Evolutionary conservation across 1,140 invertebrate species (phyloP).

Genomic region (Sminthurides bifidus): DNA sequence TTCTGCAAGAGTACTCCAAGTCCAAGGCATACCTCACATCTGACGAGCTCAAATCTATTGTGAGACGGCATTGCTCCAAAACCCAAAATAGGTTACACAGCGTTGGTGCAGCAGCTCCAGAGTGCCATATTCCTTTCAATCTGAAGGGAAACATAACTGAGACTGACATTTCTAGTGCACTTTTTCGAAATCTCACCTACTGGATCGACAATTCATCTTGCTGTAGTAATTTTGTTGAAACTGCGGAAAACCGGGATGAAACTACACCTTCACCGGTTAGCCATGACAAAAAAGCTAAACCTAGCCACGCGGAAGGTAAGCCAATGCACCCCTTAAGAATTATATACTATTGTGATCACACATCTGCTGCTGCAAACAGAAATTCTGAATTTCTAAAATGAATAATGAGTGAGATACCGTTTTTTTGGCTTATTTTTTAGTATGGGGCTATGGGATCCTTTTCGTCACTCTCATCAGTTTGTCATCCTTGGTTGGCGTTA

Average conservation of each 20-base stretch:
- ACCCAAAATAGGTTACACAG: no score
- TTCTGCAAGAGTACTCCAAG: constrained; percentile 3
- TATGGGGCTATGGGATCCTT: constrained; percentile 49
- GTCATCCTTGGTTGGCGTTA: constrained; percentile 48
- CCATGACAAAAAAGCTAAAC: background rate
- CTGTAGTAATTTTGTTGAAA: background rate
- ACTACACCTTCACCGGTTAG: no score
- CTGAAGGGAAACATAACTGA: background rate
- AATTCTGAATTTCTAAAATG: background rate
- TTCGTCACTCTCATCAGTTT: constrained; percentile 52
- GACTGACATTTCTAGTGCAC: background rate
- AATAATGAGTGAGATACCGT: background rate
- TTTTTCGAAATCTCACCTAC: constrained; percentile 13
- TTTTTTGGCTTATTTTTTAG: constrained; percentile 35
- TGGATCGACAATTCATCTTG: constrained; percentile 16
- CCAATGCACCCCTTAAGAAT: background rate
- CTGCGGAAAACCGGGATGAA: no score
- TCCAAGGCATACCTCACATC: background rate
- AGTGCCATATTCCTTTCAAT: background rate
- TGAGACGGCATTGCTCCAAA: background rate
- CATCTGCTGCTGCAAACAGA: background rate
- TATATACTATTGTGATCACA: background rate
- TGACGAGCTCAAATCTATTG: background rate
- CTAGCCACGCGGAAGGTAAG: background rate
- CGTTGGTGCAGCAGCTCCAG: background rate